Conservation (phyloP, 2,888 invertebrate genomes). For the Tenthredo scrophulariae region DNA sequence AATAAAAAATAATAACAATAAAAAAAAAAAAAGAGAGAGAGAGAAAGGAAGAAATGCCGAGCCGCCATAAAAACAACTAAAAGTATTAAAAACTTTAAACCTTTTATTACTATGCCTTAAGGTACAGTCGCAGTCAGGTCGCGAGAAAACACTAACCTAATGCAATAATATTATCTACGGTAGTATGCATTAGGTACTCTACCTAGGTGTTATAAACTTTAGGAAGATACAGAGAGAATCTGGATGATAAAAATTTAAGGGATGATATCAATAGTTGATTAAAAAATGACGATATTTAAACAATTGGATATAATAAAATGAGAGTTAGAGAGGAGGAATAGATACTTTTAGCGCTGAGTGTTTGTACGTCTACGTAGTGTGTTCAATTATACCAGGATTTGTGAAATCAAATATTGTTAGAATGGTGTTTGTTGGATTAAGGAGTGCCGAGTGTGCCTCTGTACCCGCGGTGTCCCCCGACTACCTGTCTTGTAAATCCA, state of each 20-base stretch:
- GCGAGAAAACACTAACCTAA: not conserved
- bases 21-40: conserved; percentile 58
- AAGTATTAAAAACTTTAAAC: conserved; percentile 77
- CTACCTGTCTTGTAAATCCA: conserved; percentile 66
- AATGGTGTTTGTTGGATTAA: conserved; percentile 38
- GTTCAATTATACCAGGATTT: conserved; percentile 14
- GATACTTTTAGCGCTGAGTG: not conserved
- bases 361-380: not conserved
- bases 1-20: conserved; percentile 45
- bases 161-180: not conserved
- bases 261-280: not conserved
- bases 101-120: conserved; percentile 69
- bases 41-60: conserved; percentile 68
- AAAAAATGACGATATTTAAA: not conserved
- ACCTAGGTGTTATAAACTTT: not conserved
- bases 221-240: not conserved
- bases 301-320: not conserved
- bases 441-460: conserved; percentile 31
- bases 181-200: not conserved
- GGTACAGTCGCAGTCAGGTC: conserved; percentile 40
- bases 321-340: conserved; percentile 25
- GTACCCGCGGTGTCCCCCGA: not conserved
- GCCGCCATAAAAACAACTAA: conserved; percentile 77
- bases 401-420: conserved; percentile 47
- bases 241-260: not conserved